phyloP scores from a whole-genome alignment of 2,888 invertebrate genomes.

The Allolobophora icterica region DNA sequence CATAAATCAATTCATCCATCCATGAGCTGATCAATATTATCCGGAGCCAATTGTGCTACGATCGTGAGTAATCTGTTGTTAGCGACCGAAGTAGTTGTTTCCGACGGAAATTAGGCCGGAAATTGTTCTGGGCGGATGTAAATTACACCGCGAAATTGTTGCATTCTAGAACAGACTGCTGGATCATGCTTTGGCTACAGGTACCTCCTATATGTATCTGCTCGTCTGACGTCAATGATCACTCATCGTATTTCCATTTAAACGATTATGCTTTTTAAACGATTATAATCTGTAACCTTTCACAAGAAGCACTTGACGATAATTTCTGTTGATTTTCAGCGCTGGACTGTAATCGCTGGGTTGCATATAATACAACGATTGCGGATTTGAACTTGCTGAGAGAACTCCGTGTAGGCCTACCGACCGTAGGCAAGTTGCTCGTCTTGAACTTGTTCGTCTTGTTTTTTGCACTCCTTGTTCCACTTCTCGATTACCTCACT shows the following conservation, averaged over 20 bases:
- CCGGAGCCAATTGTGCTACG: not conserved
- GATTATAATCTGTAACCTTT: not conserved
- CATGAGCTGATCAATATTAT: not conserved
- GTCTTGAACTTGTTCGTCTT: not conserved
- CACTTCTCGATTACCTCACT: not conserved
- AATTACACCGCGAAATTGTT: constrained; percentile 2
- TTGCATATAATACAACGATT: not conserved
- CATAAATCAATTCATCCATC: too few species aligned
- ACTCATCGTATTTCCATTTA: too few species aligned
- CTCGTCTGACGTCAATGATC: not conserved
- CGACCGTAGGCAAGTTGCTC: not conserved
- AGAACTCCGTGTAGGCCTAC: not conserved
- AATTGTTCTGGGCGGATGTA: not conserved
- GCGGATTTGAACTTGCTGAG: not conserved
- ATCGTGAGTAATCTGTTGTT: not conserved
- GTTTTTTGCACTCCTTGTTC: not conserved
- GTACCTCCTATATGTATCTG: not conserved
- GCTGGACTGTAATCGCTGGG: too few species aligned
- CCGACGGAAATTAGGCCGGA: constrained; percentile 1
- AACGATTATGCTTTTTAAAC: too few species aligned
- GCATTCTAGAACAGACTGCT: not conserved
- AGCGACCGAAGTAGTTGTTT: not conserved
- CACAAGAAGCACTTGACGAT: not conserved
- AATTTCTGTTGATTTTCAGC: not conserved
- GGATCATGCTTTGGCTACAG: not conserved